Evolutionary conservation across 2,888 invertebrate genomes (phyloP), one percentile per base, ranked within the genome.

Genomic region (Minunthozetes semirufus): DNA sequence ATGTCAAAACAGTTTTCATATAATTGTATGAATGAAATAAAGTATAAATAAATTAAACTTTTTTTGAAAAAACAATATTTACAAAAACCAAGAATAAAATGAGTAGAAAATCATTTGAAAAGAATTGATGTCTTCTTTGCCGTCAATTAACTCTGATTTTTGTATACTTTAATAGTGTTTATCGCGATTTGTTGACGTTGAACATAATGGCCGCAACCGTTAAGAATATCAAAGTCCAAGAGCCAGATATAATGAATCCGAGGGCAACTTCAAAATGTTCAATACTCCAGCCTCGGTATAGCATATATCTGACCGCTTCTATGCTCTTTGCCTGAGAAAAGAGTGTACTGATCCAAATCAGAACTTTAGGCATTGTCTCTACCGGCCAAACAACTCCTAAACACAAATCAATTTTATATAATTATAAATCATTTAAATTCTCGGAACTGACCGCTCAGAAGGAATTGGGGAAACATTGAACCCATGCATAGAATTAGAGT

Each of bases 321-420:
- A 90, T 88, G 0, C 93, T 89, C 72, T 91, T 83, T 0, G 94
- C 94, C 81, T 92, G 90, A 0, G 94, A 94, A 3, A 92, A 84
- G 0, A 85, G 81, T 70, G 88, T 84, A 4, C 92, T 89, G 59
- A 93, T 88, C 81, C 88, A 84, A 81, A 90, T 87, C 33, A 33
- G 33, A 33, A 8, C 4, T 33, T 8, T 33, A 8, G 95, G 95
- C 92, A 96, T 95, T 75, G 93, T 94, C 83, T 95, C 94, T 77
- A 95, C 90, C 76, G 95, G 95, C 95, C 95, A 96, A 81, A 96
- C 93, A 56, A 95, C 94, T 75, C 95, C 95, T 33, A 8, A 33
- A 33, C n/a, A 33, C 33, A 33, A 33, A 3, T 5, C 33, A 33
- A 33, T 33, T 33, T 5, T 3, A 5, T 33, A 33, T 33, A 3